A percentile compares a stretch with the other conserved stretches of the same genome.
Evolutionary conservation across 2,888 invertebrate genomes (phyloP).

Genomic region (Conops quadrifasciatus): DNA sequence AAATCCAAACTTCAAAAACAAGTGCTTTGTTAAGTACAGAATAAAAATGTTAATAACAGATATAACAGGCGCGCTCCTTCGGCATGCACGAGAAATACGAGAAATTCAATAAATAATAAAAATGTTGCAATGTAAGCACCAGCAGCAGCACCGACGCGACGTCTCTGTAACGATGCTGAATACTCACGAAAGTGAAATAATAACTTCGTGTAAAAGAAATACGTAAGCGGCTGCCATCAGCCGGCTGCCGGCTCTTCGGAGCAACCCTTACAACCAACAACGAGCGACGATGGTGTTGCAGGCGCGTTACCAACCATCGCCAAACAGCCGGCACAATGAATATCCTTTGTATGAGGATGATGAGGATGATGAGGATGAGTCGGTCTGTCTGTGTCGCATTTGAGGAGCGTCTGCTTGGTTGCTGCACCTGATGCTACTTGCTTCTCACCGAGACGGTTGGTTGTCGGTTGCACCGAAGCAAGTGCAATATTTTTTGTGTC

Average conservation of each 20-base stretch:
- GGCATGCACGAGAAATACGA: background rate
- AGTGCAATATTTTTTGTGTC: background rate
- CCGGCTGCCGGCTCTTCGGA: background rate
- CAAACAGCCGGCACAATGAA: constrained; percentile 21
- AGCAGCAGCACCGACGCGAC: background rate
- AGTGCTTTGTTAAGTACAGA: background rate
- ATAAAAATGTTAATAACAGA: background rate
- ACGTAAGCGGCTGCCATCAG: background rate
- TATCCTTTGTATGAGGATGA: no score
- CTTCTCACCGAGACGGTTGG: background rate
- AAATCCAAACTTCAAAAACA: background rate
- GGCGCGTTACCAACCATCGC: constrained; percentile 16
- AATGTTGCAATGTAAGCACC: background rate
- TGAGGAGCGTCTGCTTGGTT: background rate
- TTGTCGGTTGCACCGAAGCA: background rate
- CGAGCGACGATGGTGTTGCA: background rate
- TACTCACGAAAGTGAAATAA: background rate
- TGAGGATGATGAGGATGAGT: background rate
- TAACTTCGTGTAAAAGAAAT: background rate
- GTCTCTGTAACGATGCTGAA: no score
- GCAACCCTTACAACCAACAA: background rate
- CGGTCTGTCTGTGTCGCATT: background rate
- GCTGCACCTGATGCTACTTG: background rate
- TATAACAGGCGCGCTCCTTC: background rate
- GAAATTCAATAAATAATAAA: constrained; percentile 1